phyloP scores from a whole-genome alignment of 2,888 invertebrate genomes.

The Polyploca ridens region DNA sequence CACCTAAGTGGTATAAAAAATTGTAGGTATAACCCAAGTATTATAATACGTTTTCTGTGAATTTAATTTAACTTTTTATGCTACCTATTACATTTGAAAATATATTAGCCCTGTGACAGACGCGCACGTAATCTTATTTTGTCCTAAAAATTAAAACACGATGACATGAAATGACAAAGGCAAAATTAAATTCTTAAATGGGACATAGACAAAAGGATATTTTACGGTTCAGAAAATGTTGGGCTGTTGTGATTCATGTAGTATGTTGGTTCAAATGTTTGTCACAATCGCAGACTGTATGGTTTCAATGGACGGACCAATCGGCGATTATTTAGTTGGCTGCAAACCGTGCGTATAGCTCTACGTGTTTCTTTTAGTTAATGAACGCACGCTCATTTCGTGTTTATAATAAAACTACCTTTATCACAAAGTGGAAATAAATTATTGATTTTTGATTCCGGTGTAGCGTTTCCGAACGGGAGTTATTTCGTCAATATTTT shows the following conservation, averaged over 20 bases:
- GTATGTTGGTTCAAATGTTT: constrained; percentile 20
- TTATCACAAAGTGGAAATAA: background rate
- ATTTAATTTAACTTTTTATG: too few relatives aligned
- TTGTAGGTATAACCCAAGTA: too few relatives aligned
- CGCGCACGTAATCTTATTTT: too few relatives aligned
- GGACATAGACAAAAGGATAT: too few relatives aligned
- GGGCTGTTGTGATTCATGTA: background rate
- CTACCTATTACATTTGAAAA: too few relatives aligned
- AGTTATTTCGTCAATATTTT: background rate
- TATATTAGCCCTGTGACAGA: too few relatives aligned
- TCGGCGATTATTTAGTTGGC: constrained; percentile 39
- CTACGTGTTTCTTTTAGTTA: constrained; percentile 35
- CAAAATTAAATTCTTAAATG: too few relatives aligned
- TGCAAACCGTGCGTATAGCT: constrained; percentile 32
- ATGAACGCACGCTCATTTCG: constrained; percentile 25
- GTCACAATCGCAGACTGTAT: constrained; percentile 19
- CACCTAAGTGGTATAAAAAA: too few relatives aligned
- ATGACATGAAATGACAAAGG: too few relatives aligned
- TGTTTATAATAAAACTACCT: background rate
- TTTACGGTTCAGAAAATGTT: background rate
- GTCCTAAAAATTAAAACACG: too few relatives aligned
- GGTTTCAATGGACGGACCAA: constrained; percentile 20
- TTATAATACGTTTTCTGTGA: too few relatives aligned
- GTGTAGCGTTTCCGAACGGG: constrained; percentile 11
- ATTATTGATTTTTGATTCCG: background rate